A percentile compares a stretch with the other conserved stretches of the same genome.
phyloP scores from a whole-genome alignment of 2,113 vertebrate species.

The Dicerorhinus sumatrensis region DNA sequence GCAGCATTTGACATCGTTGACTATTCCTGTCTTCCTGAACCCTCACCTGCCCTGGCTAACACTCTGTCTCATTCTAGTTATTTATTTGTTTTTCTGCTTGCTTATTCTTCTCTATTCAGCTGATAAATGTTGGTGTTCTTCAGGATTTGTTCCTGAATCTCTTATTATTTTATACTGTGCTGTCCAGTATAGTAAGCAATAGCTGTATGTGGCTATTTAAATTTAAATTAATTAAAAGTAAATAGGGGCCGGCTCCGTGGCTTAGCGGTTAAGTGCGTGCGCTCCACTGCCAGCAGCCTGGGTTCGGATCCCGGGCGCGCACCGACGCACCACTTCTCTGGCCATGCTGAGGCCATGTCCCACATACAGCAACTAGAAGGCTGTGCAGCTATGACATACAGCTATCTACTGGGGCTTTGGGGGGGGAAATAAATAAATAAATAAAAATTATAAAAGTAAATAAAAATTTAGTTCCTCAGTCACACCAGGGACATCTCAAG shows the following conservation, averaged over 20 bases:
- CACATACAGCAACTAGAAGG: too few relatives aligned
- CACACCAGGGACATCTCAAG: background rate
- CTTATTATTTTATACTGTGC: background rate
- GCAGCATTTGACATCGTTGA: background rate
- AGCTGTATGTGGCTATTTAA: background rate
- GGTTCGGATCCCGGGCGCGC: too few relatives aligned
- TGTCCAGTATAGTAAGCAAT: background rate
- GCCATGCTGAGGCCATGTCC: too few relatives aligned
- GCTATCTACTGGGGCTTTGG: too few relatives aligned
- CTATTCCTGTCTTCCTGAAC: background rate
- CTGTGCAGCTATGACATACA: too few relatives aligned
- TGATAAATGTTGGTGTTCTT: background rate
- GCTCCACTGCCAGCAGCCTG: too few relatives aligned
- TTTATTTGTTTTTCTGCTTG: background rate
- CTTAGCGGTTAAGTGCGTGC: too few relatives aligned
- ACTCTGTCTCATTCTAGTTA: background rate
- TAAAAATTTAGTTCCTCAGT: background rate
- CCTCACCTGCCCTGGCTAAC: background rate
- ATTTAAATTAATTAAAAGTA: background rate
- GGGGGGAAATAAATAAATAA: too few relatives aligned
- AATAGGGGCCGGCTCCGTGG: too few relatives aligned
- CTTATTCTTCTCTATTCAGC: background rate
- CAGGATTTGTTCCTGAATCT: background rate
- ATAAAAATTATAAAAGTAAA: background rate
- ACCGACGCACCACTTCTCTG: too few relatives aligned